Conservation (phyloP, 2,797 vertebrate species). For the Lerista edwardsae region DNA sequence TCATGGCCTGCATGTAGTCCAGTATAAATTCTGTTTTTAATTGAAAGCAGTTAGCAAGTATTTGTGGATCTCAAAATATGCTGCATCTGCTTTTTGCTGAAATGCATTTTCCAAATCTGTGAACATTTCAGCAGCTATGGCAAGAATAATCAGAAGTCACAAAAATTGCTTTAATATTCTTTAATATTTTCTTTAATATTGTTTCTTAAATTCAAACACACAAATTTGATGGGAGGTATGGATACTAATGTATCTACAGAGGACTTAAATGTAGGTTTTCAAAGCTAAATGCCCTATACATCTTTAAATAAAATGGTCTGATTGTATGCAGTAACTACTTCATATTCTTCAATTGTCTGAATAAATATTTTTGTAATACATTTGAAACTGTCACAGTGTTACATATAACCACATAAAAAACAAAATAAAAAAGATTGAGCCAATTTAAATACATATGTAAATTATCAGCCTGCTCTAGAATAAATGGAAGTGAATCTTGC, state of each 20-base stretch:
- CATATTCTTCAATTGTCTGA: no score
- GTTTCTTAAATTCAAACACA: background rate
- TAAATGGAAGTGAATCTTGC: no score
- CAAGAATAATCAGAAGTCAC: slow-evolving; percentile 2
- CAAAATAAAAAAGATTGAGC: no score
- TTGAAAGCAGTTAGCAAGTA: slow-evolving; percentile 94
- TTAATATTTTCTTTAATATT: slow-evolving; percentile 19
- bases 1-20: slow-evolving; percentile 97
- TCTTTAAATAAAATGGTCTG: background rate
- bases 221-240: no score
- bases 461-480: no score
- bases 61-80: slow-evolving; percentile 96
- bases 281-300: background rate
- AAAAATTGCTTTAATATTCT: slow-evolving; percentile 10
- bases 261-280: background rate
- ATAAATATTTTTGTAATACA: no score
- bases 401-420: no score
- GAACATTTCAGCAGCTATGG: slow-evolving; percentile 89
- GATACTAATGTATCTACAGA: no score
- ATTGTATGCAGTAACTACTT: background rate
- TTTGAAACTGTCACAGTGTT: no score
- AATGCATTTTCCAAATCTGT: slow-evolving; percentile 94
- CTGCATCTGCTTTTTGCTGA: slow-evolving; percentile 94
- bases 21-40: slow-evolving; percentile 92
- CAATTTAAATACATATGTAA: no score